phyloP scores from a whole-genome alignment of 1,140 invertebrate genomes.

The Trichonephila clavata region DNA sequence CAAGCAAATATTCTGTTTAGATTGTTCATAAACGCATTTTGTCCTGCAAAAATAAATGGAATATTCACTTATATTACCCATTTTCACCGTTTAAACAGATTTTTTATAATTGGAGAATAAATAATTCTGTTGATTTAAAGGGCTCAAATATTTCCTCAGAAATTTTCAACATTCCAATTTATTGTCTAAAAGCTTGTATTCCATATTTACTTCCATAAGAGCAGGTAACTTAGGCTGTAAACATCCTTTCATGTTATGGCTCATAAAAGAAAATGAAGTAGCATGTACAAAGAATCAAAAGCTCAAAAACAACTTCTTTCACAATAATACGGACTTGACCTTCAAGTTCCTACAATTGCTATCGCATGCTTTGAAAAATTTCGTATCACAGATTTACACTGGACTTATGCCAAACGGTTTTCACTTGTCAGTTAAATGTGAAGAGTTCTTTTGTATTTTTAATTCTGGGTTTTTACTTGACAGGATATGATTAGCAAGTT shows the following conservation, averaged over 20 bases:
- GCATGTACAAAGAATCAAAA: not conserved
- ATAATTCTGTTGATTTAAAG: too few relatives aligned
- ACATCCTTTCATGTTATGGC: not conserved
- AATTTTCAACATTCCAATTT: too few relatives aligned
- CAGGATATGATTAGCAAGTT: not conserved
- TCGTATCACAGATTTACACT: not conserved
- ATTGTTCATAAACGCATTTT: too few relatives aligned
- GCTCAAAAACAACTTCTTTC: not conserved
- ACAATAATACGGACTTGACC: not conserved
- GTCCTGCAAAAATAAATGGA: too few relatives aligned
- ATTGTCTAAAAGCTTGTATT: too few relatives aligned
- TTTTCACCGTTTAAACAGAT: too few relatives aligned
- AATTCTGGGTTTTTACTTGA: constrained; percentile 15
- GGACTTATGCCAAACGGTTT: not conserved
- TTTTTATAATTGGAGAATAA: too few relatives aligned
- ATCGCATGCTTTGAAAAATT: not conserved
- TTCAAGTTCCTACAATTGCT: not conserved
- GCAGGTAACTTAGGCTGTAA: too few relatives aligned
- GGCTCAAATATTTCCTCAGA: too few relatives aligned
- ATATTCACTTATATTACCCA: too few relatives aligned
- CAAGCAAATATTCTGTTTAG: too few relatives aligned
- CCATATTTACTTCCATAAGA: too few relatives aligned
- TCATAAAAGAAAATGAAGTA: not conserved
- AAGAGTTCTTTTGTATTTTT: not conserved
- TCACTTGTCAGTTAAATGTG: not conserved